These are phyloP conservation scores for Coelinius sp. DNA, from an alignment of 2,888 invertebrate species.

Conservation along the genomic window DNA sequence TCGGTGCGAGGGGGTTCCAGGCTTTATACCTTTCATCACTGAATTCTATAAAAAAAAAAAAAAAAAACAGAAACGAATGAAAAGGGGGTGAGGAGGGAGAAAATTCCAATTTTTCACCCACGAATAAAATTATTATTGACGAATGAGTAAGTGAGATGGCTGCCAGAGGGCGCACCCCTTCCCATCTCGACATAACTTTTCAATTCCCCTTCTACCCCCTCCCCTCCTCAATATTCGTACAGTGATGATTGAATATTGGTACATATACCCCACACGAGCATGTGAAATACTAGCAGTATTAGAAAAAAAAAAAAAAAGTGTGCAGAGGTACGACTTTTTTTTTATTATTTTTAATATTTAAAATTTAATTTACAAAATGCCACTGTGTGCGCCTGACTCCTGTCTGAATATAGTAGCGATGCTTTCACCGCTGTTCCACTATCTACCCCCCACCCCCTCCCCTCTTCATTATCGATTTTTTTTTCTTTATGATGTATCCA, in stretches of 20 bases:
- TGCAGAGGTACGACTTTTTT: slow-evolving; percentile 62
- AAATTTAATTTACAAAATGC: slow-evolving; percentile 71
- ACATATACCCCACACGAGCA: neutral
- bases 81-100: slow-evolving; percentile 27
- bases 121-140: slow-evolving; percentile 70
- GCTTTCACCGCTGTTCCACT: slow-evolving; percentile 25
- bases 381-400: slow-evolving; percentile 52
- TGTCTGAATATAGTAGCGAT: slow-evolving; percentile 44
- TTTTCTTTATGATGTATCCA: neutral
- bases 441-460: neutral
- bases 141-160: slow-evolving; percentile 67
- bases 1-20: slow-evolving; percentile 37
- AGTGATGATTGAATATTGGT: slow-evolving; percentile 27
- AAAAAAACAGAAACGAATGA: slow-evolving; percentile 37
- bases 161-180: slow-evolving; percentile 38
- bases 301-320: slow-evolving; percentile 32
- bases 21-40: slow-evolving; percentile 31
- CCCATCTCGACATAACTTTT: slow-evolving; percentile 36
- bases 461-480: slow-evolving; percentile 35
- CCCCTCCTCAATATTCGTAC: slow-evolving; percentile 33
- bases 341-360: slow-evolving; percentile 71
- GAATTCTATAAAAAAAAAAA: slow-evolving; percentile 21
- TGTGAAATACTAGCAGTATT: slow-evolving; percentile 10
- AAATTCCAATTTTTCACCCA: slow-evolving; percentile 67
- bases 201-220: slow-evolving; percentile 27